Evolutionary conservation across 2,113 vertebrate species (phyloP).

Genomic region (Cervus canadensis): DNA sequence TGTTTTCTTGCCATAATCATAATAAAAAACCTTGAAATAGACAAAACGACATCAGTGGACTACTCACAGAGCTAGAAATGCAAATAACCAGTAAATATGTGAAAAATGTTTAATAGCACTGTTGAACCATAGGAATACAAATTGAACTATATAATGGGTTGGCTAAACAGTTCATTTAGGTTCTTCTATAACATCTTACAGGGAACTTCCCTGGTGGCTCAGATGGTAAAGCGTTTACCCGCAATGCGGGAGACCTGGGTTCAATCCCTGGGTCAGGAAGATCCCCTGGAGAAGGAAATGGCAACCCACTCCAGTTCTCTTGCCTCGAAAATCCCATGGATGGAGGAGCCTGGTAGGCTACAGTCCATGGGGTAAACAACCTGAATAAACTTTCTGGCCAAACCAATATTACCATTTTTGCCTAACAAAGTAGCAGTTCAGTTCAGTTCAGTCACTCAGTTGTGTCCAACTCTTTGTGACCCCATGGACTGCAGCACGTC

Average conservation of each 20-base stretch:
- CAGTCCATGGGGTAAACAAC: not conserved
- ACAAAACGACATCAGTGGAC: not conserved
- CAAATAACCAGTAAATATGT: not conserved
- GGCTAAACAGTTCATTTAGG: not conserved
- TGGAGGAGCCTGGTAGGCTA: too few relatives aligned
- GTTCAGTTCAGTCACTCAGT: not conserved
- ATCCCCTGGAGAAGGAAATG: too few relatives aligned
- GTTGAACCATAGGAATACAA: not conserved
- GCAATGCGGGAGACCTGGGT: too few relatives aligned
- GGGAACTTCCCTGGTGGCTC: too few relatives aligned
- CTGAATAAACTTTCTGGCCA: not conserved
- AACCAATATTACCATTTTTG: not conserved
- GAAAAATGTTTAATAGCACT: not conserved
- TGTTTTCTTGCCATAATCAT: not conserved
- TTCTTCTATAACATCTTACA: not conserved
- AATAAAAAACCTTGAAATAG: not conserved
- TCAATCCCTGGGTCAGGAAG: too few relatives aligned
- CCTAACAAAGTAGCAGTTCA: not conserved
- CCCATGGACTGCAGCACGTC: not conserved
- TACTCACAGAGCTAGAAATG: not conserved
- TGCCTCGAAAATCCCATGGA: too few relatives aligned
- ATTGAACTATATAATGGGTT: not conserved
- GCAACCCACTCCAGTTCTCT: too few relatives aligned
- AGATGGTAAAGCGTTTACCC: too few relatives aligned
- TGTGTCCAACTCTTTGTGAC: not conserved